Conservation (phyloP, 2,113 vertebrate genomes). For the Gorilla gorilla region DNA sequence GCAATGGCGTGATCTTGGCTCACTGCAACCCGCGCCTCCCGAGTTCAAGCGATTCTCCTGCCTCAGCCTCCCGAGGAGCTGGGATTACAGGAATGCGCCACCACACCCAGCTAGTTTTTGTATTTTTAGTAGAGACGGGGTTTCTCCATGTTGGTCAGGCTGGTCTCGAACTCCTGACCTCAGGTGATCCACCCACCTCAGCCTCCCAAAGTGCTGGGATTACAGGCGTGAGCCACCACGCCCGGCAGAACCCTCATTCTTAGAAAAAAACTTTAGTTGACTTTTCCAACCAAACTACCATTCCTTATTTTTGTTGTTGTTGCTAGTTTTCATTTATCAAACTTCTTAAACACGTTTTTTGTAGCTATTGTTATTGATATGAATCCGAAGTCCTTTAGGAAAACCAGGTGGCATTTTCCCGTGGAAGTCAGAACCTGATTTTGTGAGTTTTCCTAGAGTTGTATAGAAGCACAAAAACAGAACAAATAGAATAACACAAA, state of each 20-base stretch:
- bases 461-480: neutral
- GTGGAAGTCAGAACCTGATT: neutral
- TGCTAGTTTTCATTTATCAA: neutral
- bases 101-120: no score
- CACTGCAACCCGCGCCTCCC: no score
- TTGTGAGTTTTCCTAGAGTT: neutral
- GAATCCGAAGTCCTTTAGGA: neutral
- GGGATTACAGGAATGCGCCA: no score
- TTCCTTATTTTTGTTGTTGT: neutral
- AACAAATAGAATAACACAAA: constrained; percentile 21
- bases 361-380: neutral
- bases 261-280: neutral
- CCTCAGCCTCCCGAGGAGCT: no score
- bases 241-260: neutral
- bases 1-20: no score
- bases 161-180: no score
- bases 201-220: no score
- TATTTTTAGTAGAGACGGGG: no score
- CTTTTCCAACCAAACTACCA: neutral
- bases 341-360: neutral
- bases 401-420: neutral
- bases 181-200: no score
- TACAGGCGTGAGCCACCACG: no score
- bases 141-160: no score
- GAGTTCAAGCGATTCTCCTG: no score